phyloP scores from a whole-genome alignment of 2,888 invertebrate species.

The Glaucopsyche alexis region DNA sequence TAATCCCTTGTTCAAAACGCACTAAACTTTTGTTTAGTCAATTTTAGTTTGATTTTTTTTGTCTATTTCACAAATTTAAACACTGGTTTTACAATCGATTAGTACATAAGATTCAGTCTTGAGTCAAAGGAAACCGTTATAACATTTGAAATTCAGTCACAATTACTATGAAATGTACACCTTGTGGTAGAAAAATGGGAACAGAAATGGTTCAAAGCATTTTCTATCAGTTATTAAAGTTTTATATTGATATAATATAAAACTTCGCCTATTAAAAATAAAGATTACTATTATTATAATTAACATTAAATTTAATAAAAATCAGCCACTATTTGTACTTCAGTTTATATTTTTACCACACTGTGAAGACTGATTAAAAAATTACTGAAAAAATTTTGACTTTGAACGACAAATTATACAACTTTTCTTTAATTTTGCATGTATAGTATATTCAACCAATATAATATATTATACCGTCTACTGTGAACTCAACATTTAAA shows the following conservation, averaged over 20 bases:
- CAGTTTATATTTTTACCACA: background rate
- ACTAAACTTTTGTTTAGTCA: slow-evolving; percentile 31
- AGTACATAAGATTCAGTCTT: slow-evolving; percentile 61
- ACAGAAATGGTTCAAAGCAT: background rate
- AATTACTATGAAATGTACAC: slow-evolving; percentile 3
- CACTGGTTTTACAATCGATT: slow-evolving; percentile 40
- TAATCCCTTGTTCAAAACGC: slow-evolving; percentile 65
- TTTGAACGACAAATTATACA: too few relatives aligned
- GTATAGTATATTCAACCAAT: too few relatives aligned
- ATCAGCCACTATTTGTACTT: slow-evolving; percentile 17
- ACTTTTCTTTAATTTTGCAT: too few relatives aligned
- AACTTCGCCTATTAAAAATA: background rate
- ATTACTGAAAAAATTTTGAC: background rate
- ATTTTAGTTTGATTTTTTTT: slow-evolving; percentile 1
- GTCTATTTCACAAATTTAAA: slow-evolving; percentile 28
- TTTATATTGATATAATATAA: background rate
- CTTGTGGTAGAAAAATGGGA: slow-evolving; percentile 15
- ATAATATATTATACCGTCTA: background rate
- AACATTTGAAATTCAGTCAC: slow-evolving; percentile 44
- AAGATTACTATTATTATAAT: background rate
- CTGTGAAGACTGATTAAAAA: background rate
- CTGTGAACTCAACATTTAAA: background rate
- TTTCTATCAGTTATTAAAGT: background rate
- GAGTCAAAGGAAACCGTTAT: slow-evolving; percentile 65
- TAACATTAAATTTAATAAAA: background rate